Evolutionary conservation across 2,113 vertebrate species (phyloP).

Genomic region (Hepsetus odoe): DNA sequence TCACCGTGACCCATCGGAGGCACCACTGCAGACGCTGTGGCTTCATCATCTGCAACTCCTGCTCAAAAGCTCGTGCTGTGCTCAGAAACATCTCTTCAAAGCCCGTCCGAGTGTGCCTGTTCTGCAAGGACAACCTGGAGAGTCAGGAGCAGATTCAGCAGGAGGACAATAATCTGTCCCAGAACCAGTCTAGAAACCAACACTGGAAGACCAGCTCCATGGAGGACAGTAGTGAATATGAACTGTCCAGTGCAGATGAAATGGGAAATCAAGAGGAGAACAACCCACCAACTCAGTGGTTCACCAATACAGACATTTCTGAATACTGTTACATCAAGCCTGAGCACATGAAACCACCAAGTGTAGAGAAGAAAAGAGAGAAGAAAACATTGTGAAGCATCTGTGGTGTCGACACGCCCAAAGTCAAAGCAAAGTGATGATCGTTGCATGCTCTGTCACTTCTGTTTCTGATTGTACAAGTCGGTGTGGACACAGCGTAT

Average conservation of each 20-base stretch:
- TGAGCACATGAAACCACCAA: conserved; percentile 22
- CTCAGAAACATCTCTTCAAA: conserved; percentile 82
- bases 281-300: conserved; percentile 67
- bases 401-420: too few species aligned
- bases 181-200: neutral
- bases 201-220: conserved; percentile 38
- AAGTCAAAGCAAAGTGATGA: too few species aligned
- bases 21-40: conserved; percentile 92
- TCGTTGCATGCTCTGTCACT: too few species aligned
- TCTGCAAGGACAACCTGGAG: conserved; percentile 75
- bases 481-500: too few species aligned
- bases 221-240: conserved; percentile 47
- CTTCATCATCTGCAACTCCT: conserved; percentile 84
- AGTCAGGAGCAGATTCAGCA: conserved; percentile 49
- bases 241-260: conserved; percentile 76
- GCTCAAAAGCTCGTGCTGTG: conserved; percentile 81
- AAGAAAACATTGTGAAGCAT: neutral
- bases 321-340: conserved; percentile 54
- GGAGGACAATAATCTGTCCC: neutral
- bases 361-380: neutral
- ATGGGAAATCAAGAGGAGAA: conserved; percentile 69
- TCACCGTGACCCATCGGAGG: conserved; percentile 79
- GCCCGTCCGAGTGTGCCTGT: conserved; percentile 79
- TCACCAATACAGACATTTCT: conserved; percentile 42
- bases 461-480: too few species aligned